phyloP scores from a whole-genome alignment of 2,797 vertebrate species.

The Mallotus villosus region DNA sequence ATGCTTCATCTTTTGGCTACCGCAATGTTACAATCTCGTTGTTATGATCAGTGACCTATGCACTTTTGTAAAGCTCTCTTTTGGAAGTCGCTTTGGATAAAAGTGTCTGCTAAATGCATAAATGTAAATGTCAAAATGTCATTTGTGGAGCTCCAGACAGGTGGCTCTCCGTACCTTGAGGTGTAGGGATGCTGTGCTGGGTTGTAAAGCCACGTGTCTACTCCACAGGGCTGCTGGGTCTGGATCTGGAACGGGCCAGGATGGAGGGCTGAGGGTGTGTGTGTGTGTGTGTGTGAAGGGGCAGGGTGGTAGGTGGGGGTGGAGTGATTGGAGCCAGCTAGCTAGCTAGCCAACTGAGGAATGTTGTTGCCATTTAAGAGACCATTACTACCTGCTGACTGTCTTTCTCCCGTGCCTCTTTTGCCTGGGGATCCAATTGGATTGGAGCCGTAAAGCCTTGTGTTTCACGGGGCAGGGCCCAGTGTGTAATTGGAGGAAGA shows the following conservation, averaged over 20 bases:
- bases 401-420: conserved; percentile 75
- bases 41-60: too few relatives aligned
- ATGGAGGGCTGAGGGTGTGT: not conserved
- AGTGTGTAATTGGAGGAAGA: conserved; percentile 78
- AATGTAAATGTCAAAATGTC: too few relatives aligned
- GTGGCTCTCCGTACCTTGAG: not conserved
- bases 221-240: conserved; percentile 31
- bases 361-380: conserved; percentile 80
- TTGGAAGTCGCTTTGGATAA: too few relatives aligned
- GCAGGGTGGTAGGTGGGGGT: not conserved
- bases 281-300: not conserved
- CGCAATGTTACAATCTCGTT: too few relatives aligned
- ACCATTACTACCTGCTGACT: conserved; percentile 84
- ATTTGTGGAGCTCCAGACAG: not conserved
- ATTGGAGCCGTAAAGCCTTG: conserved; percentile 79
- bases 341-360: conserved; percentile 66
- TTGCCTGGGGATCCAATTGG: conserved; percentile 83
- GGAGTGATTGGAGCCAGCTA: conserved; percentile 33
- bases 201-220: conserved; percentile 24
- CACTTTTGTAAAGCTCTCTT: too few relatives aligned
- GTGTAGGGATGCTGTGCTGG: conserved; percentile 22
- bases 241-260: conserved; percentile 48
- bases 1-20: too few relatives aligned
- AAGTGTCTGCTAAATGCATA: too few relatives aligned
- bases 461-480: conserved; percentile 72